Percentiles rank a stretch among this genome's conserved stretches.
Evolutionary conservation across 2,888 invertebrate species (phyloP).

Genomic region (Aphodius granarius): DNA sequence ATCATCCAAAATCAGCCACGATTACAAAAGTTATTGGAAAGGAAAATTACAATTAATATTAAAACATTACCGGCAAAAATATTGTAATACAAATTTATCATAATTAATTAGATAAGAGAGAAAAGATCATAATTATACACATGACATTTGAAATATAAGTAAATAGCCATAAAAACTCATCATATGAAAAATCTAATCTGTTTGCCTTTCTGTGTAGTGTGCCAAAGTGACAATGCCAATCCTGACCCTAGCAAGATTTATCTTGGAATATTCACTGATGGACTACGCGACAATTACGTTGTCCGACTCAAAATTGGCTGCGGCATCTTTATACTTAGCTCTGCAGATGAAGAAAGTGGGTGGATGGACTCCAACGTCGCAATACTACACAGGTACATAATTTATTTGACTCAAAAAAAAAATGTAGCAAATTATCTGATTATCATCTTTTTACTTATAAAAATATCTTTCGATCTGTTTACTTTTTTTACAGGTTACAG

Average conservation of each 20-base stretch:
- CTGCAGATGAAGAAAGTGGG: slow-evolving; percentile 80
- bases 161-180: no score
- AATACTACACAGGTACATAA: slow-evolving; percentile 73
- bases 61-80: no score
- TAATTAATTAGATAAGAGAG: no score
- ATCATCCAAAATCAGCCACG: no score
- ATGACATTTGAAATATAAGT: no score
- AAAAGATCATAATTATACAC: no score
- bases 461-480: no score
- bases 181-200: no score
- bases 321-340: slow-evolving; percentile 85
- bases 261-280: slow-evolving; percentile 91
- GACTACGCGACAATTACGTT: slow-evolving; percentile 80
- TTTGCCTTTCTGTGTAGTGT: slow-evolving; percentile 64
- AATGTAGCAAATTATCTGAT: slow-evolving; percentile 2
- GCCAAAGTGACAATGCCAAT: slow-evolving; percentile 87
- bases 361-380: slow-evolving; percentile 73
- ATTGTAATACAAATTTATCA: no score
- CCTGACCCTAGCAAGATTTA: slow-evolving; percentile 90
- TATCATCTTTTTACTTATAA: background rate
- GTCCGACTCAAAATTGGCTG: slow-evolving; percentile 89
- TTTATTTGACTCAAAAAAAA: no score
- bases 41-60: no score
- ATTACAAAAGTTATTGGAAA: no score
- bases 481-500: slow-evolving; percentile 67